A percentile compares a stretch with the other conserved stretches of the same genome.
These are phyloP conservation scores for Etia nguti DNA, from an alignment of 2,113 vertebrate species.

Conservation along the genomic window DNA sequence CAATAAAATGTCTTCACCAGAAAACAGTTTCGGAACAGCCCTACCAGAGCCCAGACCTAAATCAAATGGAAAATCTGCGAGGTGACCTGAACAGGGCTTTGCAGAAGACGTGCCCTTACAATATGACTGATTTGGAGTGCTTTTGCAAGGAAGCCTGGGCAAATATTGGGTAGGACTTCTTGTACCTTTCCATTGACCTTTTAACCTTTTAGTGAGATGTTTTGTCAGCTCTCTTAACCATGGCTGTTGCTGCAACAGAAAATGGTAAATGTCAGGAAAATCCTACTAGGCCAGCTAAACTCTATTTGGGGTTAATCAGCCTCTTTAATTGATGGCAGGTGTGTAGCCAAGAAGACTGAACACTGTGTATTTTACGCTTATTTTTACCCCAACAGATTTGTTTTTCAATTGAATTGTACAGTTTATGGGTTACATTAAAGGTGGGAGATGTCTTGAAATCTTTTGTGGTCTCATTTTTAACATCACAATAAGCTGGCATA, in stretches of 20 bases:
- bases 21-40: no score
- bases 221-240: no score
- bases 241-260: no score
- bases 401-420: not conserved
- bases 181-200: not conserved
- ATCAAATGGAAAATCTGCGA: not conserved
- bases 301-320: not conserved
- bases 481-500: not conserved
- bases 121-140: not conserved
- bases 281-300: not conserved
- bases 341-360: not conserved
- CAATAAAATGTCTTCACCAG: not conserved
- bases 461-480: not conserved
- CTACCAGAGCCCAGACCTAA: not conserved
- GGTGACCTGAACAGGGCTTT: not conserved
- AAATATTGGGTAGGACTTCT: not conserved
- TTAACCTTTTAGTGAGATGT: not conserved
- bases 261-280: not conserved
- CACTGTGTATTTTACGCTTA: not conserved
- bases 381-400: not conserved
- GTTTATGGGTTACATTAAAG: not conserved
- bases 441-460: not conserved
- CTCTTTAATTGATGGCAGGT: not conserved
- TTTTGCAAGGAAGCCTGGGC: not conserved
- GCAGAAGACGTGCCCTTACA: not conserved